Evolutionary conservation across 2,113 vertebrate genomes (phyloP), one percentile per base, ranked within the genome.

Genomic region (Sapayoa aenigma): DNA sequence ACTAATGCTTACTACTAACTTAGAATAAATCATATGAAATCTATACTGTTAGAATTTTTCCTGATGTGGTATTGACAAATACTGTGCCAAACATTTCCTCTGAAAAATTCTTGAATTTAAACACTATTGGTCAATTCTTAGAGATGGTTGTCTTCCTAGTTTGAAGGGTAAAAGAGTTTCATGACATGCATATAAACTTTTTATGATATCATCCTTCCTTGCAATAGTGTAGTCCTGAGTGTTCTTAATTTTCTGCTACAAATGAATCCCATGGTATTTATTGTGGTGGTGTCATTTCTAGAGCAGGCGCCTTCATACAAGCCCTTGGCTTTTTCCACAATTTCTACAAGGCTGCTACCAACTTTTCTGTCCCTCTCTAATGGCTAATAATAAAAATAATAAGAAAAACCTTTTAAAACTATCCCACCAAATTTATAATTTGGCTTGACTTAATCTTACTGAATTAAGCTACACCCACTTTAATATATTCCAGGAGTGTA

Each of bases 251-350:
- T 84, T 53, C 25, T 16, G 3, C 14, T n/a, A 3, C 6, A 41
- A 10, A 9, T 31, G 10, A 86, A 60, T 58, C 16, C 21, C 17
- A 15, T 5, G 2, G 17, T 12, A 31, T 20, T 56, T 84, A 44
- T 1, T 69, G 14, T 42, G 8, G 6, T 66, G 10, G 9, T 60
- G 5, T 28, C 1, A 3, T 52, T 69, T 52, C 14, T 4, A 58
- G 9, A 17, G 6, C 21, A 77, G 5, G 5, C 11, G 2, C 3
- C 21, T 76, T 73, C 30, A 30, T 3, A 4, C 9, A 59, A 53
- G 8, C 3, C 28, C 22, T 85, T 39, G 21, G 1, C 4, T 58
- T 82, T 78, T 27, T 68, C 6, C 14, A 15, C 1, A 0, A 42
- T 15, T 31, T 80, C n/a, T 74, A 9, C 1, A 3, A 68, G 11